A percentile compares a stretch with the other conserved stretches of the same genome.
These are phyloP conservation scores for Vidua chalybeata DNA, from an alignment of 2,113 vertebrate genomes.

Conservation along the genomic window DNA sequence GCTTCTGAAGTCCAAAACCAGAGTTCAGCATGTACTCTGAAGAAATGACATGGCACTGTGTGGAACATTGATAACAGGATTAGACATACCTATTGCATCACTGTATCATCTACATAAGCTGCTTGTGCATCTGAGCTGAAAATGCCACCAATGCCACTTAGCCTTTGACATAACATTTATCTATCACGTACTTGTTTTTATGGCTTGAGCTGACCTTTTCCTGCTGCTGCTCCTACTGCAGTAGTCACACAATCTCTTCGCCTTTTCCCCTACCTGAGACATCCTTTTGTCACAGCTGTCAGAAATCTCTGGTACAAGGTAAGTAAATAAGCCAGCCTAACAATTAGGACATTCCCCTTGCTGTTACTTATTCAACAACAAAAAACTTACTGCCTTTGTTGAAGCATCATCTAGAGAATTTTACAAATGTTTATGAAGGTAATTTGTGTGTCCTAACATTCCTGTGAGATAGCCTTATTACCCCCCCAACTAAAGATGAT, in stretches of 20 bases:
- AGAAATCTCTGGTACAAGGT: background rate
- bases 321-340: slow-evolving; percentile 12
- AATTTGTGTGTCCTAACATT: background rate
- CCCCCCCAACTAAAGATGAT: background rate
- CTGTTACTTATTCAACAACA: slow-evolving; percentile 1
- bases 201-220: background rate
- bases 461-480: background rate
- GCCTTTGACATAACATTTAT: background rate
- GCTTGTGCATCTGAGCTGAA: background rate
- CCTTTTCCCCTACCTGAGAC: background rate
- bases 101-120: background rate
- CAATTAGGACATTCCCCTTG: slow-evolving; percentile 1
- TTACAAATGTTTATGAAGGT: slow-evolving; percentile 8
- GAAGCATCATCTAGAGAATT: background rate
- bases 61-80: background rate
- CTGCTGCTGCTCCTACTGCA: background rate
- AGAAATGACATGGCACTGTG: background rate
- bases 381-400: background rate
- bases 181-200: background rate
- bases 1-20: background rate
- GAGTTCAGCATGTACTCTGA: background rate
- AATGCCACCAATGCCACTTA: background rate
- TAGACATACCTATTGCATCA: background rate
- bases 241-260: background rate
- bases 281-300: background rate